Evolutionary conservation across 2,797 vertebrate species (phyloP).

Genomic region (Graptemys geographica): DNA sequence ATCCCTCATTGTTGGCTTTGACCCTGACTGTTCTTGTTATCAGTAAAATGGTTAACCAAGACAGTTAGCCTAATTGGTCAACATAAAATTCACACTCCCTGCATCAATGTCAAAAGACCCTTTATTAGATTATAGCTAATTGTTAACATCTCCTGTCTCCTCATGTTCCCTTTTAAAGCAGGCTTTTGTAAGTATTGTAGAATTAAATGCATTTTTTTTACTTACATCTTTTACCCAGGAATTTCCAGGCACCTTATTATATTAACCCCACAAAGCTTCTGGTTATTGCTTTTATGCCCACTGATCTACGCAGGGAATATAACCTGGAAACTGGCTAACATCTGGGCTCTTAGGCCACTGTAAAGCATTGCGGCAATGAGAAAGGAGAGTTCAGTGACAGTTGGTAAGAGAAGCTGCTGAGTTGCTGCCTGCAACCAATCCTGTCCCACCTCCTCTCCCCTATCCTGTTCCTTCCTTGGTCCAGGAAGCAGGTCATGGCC

Average conservation of each 20-base stretch:
- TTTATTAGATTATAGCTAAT: not conserved
- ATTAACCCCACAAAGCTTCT: not conserved
- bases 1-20: not conserved
- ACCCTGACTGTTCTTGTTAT: not conserved
- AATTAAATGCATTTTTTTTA: rapidly evolving
- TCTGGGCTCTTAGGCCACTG: not conserved
- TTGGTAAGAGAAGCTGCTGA: not conserved
- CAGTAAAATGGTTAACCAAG: not conserved
- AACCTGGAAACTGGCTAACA: not conserved
- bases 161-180: not conserved
- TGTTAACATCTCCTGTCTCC: not conserved
- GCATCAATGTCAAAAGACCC: not conserved
- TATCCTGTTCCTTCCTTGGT: not conserved
- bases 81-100: not conserved
- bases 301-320: not conserved
- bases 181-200: not conserved
- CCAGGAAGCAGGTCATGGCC: not conserved
- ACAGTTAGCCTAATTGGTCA: not conserved
- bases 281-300: not conserved
- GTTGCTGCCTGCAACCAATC: not conserved
- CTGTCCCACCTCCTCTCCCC: not conserved
- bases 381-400: not conserved
- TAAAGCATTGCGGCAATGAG: not conserved
- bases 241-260: not conserved
- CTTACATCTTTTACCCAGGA: not conserved